Evolutionary conservation across 2,797 vertebrate species (phyloP).

Genomic region (Sarcoramphus papa): DNA sequence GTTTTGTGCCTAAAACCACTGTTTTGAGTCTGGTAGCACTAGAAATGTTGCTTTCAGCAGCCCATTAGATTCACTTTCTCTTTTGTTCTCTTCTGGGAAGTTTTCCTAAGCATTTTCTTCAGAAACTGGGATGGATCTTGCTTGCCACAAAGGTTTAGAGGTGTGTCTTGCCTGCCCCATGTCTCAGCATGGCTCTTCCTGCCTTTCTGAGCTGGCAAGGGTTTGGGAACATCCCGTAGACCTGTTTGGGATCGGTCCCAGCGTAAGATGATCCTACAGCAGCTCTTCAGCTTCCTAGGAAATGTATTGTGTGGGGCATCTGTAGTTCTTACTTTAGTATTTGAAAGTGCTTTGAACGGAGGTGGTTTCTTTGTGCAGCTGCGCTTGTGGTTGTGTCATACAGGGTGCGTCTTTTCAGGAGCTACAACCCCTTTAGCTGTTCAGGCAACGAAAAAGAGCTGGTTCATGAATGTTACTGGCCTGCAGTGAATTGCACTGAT

Average conservation of each 20-base stretch:
- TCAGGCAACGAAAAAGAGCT: neutral
- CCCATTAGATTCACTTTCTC: neutral
- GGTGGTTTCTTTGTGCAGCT: neutral
- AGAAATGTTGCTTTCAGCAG: neutral
- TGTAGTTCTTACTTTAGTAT: neutral
- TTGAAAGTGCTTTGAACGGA: neutral
- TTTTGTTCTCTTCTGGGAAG: neutral
- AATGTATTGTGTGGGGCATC: neutral
- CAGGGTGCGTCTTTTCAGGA: neutral
- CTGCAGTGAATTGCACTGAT: neutral
- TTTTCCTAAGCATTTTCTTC: neutral
- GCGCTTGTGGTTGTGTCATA: neutral
- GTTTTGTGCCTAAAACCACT: neutral
- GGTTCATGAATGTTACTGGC: neutral
- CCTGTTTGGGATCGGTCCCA: neutral
- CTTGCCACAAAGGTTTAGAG: neutral
- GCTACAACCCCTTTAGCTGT: neutral
- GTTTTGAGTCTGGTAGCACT: neutral
- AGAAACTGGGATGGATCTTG: neutral
- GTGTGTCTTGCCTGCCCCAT: neutral
- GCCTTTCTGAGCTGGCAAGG: neutral
- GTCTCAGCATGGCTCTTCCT: neutral
- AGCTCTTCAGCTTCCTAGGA: neutral
- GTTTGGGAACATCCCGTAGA: neutral
- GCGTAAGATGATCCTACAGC: neutral